Conservation (phyloP, 2,113 vertebrate species). For the Vidua macroura region DNA sequence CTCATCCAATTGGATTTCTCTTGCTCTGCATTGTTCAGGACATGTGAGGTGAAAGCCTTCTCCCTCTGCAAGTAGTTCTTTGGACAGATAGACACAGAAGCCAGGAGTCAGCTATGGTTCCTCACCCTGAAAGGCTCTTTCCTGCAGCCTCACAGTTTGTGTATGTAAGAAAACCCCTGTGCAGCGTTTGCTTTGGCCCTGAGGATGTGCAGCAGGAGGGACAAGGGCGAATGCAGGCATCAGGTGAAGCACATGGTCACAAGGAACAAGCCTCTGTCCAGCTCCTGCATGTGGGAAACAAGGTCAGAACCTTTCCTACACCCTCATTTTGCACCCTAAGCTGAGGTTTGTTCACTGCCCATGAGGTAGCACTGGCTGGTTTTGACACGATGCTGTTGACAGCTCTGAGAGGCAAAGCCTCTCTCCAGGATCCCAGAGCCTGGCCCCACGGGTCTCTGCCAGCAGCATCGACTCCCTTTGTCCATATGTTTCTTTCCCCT, state of each 20-base stretch:
- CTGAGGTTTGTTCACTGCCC: not conserved
- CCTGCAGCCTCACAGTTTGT: not conserved
- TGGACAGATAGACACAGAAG: not conserved
- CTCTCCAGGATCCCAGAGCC: not conserved
- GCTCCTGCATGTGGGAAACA: rapidly evolving
- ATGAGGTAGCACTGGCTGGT: not conserved
- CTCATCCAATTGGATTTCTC: not conserved
- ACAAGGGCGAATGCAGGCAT: not conserved
- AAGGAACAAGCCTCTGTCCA: not conserved
- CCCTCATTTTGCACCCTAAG: not conserved
- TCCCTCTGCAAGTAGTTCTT: not conserved
- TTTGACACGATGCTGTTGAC: not conserved
- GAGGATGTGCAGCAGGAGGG: not conserved
- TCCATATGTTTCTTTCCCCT: not conserved
- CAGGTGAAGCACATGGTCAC: not conserved
- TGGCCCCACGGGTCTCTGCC: not conserved
- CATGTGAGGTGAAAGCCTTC: not conserved
- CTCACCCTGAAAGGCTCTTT: not conserved
- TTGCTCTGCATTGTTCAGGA: not conserved
- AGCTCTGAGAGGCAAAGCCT: not conserved
- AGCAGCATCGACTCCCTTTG: not conserved
- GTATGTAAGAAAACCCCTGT: not conserved
- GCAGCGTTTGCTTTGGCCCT: not conserved
- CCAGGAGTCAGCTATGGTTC: not conserved
- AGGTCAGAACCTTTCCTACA: not conserved